phyloP scores from a whole-genome alignment of 2,113 vertebrate species.

The Donacobius atricapilla region DNA sequence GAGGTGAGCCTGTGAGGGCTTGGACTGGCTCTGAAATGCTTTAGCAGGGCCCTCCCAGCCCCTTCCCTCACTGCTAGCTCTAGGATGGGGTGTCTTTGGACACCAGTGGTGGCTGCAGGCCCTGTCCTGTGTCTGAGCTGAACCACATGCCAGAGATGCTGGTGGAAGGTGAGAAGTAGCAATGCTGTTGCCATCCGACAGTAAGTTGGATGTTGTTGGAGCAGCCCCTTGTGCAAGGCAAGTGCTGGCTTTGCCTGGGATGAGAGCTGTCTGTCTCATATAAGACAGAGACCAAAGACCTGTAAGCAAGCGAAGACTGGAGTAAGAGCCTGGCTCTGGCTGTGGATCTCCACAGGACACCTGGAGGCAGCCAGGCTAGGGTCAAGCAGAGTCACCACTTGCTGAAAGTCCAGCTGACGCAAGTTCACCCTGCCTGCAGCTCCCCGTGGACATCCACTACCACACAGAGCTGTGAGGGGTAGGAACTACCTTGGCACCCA shows the following conservation, averaged over 20 bases:
- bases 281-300: too few species aligned
- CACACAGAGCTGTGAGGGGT: fast-evolving
- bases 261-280: neutral
- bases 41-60: neutral
- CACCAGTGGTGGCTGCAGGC: neutral
- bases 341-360: neutral
- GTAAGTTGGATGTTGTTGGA: neutral
- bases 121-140: neutral
- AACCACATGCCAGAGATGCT: fast-evolving
- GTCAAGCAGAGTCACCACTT: neutral
- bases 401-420: fast-evolving
- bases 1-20: neutral
- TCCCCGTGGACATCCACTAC: too few species aligned
- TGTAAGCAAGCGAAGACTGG: neutral
- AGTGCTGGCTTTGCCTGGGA: neutral
- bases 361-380: fast-evolving
- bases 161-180: neutral
- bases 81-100: too few species aligned
- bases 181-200: neutral
- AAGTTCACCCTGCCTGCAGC: neutral
- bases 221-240: neutral
- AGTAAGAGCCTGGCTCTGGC: fast-evolving
- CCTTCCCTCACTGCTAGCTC: neutral
- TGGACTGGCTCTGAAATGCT: neutral
- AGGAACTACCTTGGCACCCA: neutral